These are phyloP conservation scores for Serinus canaria DNA, from an alignment of 2,113 vertebrate genomes.

Conservation along the genomic window DNA sequence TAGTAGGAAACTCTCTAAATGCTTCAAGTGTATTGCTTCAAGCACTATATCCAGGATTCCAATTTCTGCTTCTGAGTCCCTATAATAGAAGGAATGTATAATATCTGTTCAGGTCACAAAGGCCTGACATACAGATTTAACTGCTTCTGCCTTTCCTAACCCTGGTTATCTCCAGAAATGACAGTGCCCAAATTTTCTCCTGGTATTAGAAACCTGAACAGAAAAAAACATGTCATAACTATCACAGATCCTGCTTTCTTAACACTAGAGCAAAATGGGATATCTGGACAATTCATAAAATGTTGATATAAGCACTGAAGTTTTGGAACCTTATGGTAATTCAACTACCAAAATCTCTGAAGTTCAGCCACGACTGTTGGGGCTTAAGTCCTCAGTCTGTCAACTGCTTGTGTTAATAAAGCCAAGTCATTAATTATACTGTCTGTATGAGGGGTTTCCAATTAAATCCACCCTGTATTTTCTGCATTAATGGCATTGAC, in stretches of 20 bases:
- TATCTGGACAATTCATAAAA: not conserved
- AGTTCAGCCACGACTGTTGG: not conserved
- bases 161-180: not conserved
- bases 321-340: not conserved
- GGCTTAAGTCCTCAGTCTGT: not conserved
- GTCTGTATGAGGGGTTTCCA: not conserved
- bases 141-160: not conserved
- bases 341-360: not conserved
- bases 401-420: not conserved
- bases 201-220: not conserved
- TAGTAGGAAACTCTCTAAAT: not conserved
- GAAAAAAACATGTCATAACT: not conserved
- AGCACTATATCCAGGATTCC: not conserved
- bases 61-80: not conserved
- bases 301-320: not conserved
- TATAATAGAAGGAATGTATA: not conserved
- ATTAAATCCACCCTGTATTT: not conserved
- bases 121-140: not conserved
- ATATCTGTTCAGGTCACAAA: not conserved
- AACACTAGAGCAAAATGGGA: not conserved
- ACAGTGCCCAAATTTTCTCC: not conserved
- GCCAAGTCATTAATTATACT: not conserved
- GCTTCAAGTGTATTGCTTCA: not conserved
- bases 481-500: not conserved
- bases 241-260: not conserved